Base-by-base conservation (phyloP, 2,797 vertebrate genomes). In the Chromobotia macracanthus region DNA sequence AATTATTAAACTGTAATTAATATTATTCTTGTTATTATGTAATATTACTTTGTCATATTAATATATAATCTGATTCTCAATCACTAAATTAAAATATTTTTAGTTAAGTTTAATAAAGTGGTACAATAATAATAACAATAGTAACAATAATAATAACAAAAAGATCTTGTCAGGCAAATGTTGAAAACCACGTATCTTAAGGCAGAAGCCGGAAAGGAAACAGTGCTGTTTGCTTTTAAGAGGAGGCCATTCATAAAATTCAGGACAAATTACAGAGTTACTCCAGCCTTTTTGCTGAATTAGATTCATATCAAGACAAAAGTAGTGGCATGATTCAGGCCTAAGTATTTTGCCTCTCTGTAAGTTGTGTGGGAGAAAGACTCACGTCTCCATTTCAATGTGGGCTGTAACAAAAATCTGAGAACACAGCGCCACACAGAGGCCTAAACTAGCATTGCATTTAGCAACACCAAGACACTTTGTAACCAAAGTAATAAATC, bases 381-480 rank as follows among this genome's bases (percentile, higher is more conserved):
- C 79, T 1, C 73, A n/a, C 64, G 65, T 25, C 53, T 73, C 25
- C 72, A 48, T 61, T 23, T 53, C 72, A 63, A 12, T 69, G 16
- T 7, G 31, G 28, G 10, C 58, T 53, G 25, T 51, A 75, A 13
- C 51, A 80, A 69, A 72, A 78, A 77, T 44, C 87, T 94, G 87
- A 91, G 91, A 90, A 86, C 86, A 92, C 87, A 93, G 92, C 83
- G 82, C 91, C 93, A 93, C 89, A 87, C 64, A 46, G 89, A 92
- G 93, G 93, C 51, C 63, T 0, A 15, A 0, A 0, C 0, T 0
- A 25, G 91, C 82, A 92, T 72, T 67, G 61, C 78, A 65, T 1
- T n/a, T 12, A 25, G 58, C 31, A 81, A 18, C 16, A 77, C 80
- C 80, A 76, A 71, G 55, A 72, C 60, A 77, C 68, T 65, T 73